Evolutionary conservation across 2,113 vertebrate species (phyloP), one percentile per base, ranked within the genome.

Genomic region (Pachycephala philippinensis): DNA sequence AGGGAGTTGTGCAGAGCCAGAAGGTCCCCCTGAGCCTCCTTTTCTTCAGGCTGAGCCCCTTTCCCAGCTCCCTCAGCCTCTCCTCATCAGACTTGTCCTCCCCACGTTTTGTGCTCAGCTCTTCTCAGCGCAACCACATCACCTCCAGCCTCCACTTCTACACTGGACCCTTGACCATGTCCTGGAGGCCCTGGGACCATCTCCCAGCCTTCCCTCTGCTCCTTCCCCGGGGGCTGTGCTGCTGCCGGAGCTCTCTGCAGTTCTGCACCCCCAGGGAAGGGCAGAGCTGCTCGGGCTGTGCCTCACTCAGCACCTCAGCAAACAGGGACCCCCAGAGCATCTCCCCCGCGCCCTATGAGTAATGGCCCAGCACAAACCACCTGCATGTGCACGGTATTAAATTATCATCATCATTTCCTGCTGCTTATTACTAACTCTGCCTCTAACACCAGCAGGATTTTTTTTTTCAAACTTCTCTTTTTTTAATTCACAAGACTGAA

Each of bases 371-470:
- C 50, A 49, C 9, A 47, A 64, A 95, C 91, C 94, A 95, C 95
- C 94, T 94, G 96, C 87, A 22, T 22, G 53, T 61, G 54, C 31
- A 70, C 4, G 19, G 15, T 53, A 94, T 84, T 84, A 65, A 89
- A 87, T 95, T 60, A 82, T 92, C 35, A 72, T 79, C 78, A 91
- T 80, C 68, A 77, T 95, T 97, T 97, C 96, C 96, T 96, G 94
- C 96, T 69, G 57, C 14, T 83, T 95, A 76, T 85, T 96, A 44
- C 92, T 65, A 44, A 83, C 90, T 57, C 86, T 72, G 78, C 75
- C 83, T 93, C 75, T 11, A 76, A 61, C 61, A 72, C 31, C n/a
- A 20, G 27, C 19, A 22, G 54, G 42, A 17, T n/a, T 33, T 47
- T 84, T 60, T 60, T 40, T 47, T 87, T 60, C 27, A 49, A 74